Conservation (phyloP, 2,888 invertebrate species). For the Stratiomys singularior region DNA sequence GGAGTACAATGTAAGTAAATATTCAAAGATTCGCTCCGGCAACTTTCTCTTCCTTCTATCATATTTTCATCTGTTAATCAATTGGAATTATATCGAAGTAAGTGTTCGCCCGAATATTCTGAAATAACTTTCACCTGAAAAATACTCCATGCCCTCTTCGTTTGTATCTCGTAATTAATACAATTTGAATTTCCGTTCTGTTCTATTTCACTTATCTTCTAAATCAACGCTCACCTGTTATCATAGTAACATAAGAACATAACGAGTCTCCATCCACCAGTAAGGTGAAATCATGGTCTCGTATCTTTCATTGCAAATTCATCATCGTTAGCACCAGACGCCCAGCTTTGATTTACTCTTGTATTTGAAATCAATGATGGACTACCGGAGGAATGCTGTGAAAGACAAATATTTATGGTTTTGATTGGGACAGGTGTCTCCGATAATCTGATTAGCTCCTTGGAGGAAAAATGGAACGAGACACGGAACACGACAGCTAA, state of each 20-base stretch:
- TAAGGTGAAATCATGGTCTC: background rate
- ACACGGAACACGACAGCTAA: background rate
- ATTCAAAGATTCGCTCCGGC: too few relatives aligned
- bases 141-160: background rate
- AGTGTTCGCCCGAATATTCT: too few relatives aligned
- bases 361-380: background rate
- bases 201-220: too few relatives aligned
- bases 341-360: too few relatives aligned
- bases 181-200: too few relatives aligned
- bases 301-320: background rate
- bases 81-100: too few relatives aligned
- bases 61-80: background rate
- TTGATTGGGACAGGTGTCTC: conserved; percentile 25
- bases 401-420: conserved; percentile 32
- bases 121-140: too few relatives aligned
- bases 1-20: too few relatives aligned
- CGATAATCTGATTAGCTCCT: background rate
- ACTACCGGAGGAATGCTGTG: conserved; percentile 5
- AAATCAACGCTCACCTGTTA: too few relatives aligned
- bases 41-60: background rate
- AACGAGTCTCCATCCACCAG: too few relatives aligned
- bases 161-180: too few relatives aligned
- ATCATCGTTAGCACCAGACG: background rate
- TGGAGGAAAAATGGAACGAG: background rate
- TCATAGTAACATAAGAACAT: too few relatives aligned